Conservation (phyloP, 2,113 vertebrate species). For the Copsychus sechellarum region DNA sequence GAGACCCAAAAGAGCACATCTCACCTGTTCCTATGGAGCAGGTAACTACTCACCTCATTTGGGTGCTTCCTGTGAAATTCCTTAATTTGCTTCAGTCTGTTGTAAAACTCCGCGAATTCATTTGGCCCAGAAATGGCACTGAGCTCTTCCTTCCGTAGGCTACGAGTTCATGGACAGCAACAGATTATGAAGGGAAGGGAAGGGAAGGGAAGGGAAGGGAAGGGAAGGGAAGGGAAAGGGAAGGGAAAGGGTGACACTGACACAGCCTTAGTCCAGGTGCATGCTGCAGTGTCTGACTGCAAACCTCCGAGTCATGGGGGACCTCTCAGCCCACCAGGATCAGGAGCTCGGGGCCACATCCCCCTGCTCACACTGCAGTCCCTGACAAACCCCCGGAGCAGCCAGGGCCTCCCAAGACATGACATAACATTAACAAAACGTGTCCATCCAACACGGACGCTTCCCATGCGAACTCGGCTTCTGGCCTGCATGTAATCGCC, state of each 20-base stretch:
- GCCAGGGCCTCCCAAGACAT: neutral
- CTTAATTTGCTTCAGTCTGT: conserved; percentile 95
- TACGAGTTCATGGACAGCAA: neutral
- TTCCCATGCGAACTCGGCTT: rapidly evolving
- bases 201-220: neutral
- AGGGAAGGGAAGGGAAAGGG: neutral
- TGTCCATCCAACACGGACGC: rapidly evolving
- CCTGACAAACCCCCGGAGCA: too few relatives aligned
- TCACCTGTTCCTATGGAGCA: rapidly evolving
- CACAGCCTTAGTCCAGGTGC: neutral
- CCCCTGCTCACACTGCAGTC: rapidly evolving
- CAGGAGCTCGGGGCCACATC: rapidly evolving
- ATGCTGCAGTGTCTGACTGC: neutral
- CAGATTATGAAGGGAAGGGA: neutral
- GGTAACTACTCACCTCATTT: conserved; percentile 82
- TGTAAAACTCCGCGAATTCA: conserved; percentile 98
- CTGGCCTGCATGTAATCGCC: rapidly evolving
- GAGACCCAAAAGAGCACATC: neutral
- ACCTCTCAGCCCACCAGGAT: rapidly evolving
- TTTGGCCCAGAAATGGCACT: conserved; percentile 96
- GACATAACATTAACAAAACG: rapidly evolving
- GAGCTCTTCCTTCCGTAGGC: conserved; percentile 93
- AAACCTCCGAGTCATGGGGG: rapidly evolving
- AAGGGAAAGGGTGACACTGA: rapidly evolving
- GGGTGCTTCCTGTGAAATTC: conserved; percentile 98